Conservation (phyloP, 2,888 invertebrate species). For the Scaptomyza tumidula region DNA sequence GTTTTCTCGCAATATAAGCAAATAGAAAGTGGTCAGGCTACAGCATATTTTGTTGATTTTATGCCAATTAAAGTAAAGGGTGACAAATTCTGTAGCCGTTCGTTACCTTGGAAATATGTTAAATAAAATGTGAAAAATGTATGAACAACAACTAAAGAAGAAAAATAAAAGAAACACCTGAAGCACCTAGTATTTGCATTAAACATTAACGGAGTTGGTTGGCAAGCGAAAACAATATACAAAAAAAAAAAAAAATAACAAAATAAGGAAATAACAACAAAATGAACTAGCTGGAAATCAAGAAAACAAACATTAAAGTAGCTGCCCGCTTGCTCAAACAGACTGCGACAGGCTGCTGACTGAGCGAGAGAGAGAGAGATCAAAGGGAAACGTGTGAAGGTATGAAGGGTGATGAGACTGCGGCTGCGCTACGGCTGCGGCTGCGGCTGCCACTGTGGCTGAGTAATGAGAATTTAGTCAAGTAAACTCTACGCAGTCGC, state of each 20-base stretch:
- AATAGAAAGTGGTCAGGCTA: conserved; percentile 48
- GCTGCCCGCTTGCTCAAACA: conserved; percentile 41
- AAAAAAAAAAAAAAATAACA: not conserved
- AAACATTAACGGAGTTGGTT: conserved; percentile 68
- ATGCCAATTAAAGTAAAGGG: conserved; percentile 56
- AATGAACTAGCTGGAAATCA: conserved; percentile 61
- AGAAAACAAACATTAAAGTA: conserved; percentile 76
- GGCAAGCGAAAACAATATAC: conserved; percentile 33
- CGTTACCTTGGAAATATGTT: conserved; percentile 44
- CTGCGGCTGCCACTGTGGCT: conserved; percentile 23
- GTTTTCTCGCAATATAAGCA: conserved; percentile 20
- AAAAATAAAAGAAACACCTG: not conserved
- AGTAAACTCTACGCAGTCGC: conserved; percentile 73
- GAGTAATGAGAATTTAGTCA: conserved; percentile 72
- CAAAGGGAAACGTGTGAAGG: not conserved
- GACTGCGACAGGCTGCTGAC: conserved; percentile 5
- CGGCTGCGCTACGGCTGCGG: conserved; percentile 7
- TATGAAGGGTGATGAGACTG: not conserved
- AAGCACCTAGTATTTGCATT: conserved; percentile 68
- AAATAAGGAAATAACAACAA: conserved; percentile 26
- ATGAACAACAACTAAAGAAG: not conserved
- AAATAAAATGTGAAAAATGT: conserved; percentile 27
- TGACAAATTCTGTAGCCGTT: conserved; percentile 55
- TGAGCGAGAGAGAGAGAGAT: not conserved
- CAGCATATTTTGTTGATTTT: conserved; percentile 51